Conservation (phyloP, 2,888 invertebrate species). For the Ernsta delagoae region DNA sequence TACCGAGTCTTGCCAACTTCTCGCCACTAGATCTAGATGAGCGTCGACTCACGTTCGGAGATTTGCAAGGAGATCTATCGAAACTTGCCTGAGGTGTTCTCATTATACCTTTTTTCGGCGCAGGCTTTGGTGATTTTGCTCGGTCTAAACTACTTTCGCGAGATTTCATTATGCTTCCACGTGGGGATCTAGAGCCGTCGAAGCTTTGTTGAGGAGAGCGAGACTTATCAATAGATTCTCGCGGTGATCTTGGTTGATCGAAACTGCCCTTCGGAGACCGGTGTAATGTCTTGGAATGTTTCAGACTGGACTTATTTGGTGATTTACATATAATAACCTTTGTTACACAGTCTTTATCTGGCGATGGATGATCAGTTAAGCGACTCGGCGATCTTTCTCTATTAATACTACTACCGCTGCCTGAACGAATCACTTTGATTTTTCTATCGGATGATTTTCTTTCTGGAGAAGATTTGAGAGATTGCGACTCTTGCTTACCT, state of each 20-base stretch:
- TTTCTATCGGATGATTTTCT: conserved; percentile 69
- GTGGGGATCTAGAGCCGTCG: conserved; percentile 78
- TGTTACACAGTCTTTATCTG: conserved; percentile 76
- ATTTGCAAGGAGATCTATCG: conserved; percentile 77
- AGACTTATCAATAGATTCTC: conserved; percentile 84
- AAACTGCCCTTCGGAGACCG: conserved; percentile 85
- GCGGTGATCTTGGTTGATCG: conserved; percentile 77
- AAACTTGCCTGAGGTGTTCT: conserved; percentile 80
- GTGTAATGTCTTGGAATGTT: conserved; percentile 70
- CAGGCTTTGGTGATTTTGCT: conserved; percentile 76
- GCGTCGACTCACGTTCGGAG: conserved; percentile 74
- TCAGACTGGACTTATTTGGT: conserved; percentile 77
- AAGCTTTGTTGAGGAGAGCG: conserved; percentile 85
- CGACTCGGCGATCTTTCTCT: conserved; percentile 76
- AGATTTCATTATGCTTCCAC: conserved; percentile 80
- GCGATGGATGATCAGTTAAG: conserved; percentile 59
- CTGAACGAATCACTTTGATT: conserved; percentile 81
- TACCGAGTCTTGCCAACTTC: conserved; percentile 75
- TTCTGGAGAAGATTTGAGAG: conserved; percentile 82
- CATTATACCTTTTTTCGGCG: conserved; percentile 82
- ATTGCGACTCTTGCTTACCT: conserved; percentile 89
- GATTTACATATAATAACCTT: conserved; percentile 82
- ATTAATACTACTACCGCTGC: conserved; percentile 80
- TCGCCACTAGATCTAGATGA: conserved; percentile 74
- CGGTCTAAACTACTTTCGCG: conserved; percentile 76